Percentiles rank a stretch among this genome's conserved stretches.
phyloP scores from a whole-genome alignment of 37 sponge, comb jelly and placozoan species.

The Cladorhizidae sp. region DNA sequence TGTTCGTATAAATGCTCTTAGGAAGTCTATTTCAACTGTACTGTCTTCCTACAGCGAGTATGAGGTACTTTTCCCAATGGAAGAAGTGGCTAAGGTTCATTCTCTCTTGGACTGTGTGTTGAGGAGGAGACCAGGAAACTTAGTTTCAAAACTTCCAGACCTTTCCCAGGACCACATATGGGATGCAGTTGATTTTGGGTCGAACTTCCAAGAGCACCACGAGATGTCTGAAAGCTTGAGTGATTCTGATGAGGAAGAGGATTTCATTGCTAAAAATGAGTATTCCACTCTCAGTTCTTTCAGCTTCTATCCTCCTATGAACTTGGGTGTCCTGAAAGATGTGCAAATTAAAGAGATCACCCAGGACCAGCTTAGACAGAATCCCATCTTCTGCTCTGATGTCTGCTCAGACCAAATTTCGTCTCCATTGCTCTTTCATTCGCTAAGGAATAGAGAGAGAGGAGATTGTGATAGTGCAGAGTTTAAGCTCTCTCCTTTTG shows the following conservation, averaged over 20 bases:
- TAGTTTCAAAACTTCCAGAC: background rate
- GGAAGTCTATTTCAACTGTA: constrained; percentile 42
- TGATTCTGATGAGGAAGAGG: background rate
- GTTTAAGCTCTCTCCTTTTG: constrained; percentile 26
- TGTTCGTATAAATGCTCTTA: constrained; percentile 42
- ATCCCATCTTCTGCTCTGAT: background rate
- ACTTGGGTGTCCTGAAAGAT: background rate
- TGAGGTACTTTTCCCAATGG: constrained; percentile 7
- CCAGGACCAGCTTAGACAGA: background rate
- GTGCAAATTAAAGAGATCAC: background rate
- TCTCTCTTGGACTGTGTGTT: constrained; percentile 20
- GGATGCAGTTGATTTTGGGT: background rate
- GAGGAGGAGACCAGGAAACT: background rate
- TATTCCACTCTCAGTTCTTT: background rate
- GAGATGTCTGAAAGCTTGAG: background rate
- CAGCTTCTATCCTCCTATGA: background rate
- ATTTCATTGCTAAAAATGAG: background rate
- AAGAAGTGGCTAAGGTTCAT: background rate
- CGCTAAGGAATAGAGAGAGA: no score
- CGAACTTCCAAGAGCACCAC: background rate
- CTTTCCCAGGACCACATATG: background rate
- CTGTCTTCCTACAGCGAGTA: background rate
- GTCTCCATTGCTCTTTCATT: background rate
- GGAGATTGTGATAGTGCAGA: background rate
- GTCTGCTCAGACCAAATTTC: background rate